phyloP scores from a whole-genome alignment of 2,113 vertebrate species.

The Phocoena phocoena region DNA sequence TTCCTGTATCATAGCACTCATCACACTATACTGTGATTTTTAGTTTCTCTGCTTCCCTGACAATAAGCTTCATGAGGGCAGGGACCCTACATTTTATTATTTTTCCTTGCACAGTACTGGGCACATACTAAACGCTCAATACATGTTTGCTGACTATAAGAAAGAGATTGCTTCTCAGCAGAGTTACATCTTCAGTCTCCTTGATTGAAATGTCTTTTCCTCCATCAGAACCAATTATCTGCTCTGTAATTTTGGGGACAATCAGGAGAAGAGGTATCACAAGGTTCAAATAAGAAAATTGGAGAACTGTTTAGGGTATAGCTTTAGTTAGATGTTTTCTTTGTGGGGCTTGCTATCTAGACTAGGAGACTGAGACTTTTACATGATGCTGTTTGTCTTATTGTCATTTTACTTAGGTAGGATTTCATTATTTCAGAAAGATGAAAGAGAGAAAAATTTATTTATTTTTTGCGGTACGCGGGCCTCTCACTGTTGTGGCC shows the following conservation, averaged over 20 bases:
- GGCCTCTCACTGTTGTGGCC: too few relatives aligned
- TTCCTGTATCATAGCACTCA: neutral
- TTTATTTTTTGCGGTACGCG: too few relatives aligned
- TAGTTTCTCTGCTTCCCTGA: neutral
- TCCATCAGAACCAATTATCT: neutral
- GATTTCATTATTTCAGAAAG: constrained; percentile 15
- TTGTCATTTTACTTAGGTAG: neutral
- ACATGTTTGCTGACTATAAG: neutral
- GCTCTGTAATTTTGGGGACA: constrained; percentile 25
- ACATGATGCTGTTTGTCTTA: neutral
- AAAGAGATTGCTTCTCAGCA: neutral
- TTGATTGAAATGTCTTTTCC: neutral
- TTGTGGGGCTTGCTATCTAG: neutral
- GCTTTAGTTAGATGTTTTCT: constrained; percentile 14
- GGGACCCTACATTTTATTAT: neutral
- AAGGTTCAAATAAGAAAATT: constrained; percentile 13
- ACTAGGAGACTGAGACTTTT: neutral
- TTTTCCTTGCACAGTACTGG: neutral
- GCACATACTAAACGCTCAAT: neutral
- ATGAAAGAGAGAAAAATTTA: constrained; percentile 9
- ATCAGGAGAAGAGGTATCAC: neutral
- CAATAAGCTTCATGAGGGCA: neutral
- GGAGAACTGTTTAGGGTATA: neutral
- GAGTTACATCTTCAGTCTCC: neutral
- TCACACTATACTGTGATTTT: neutral